Conservation (phyloP, 2,888 invertebrate genomes). For the Lasioglossum malachurum region DNA sequence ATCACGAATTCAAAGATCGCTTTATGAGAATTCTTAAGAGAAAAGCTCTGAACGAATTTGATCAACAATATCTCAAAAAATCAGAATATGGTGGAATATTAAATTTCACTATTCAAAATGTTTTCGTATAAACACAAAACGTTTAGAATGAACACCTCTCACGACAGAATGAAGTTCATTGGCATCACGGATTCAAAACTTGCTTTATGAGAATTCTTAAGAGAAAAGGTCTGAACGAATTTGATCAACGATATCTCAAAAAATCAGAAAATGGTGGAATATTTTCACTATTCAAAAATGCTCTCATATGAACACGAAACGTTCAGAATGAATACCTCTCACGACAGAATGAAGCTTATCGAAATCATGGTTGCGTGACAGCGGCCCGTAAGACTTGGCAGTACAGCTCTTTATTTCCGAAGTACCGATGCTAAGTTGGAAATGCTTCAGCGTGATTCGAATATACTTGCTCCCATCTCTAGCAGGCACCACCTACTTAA, state of each 20-base stretch:
- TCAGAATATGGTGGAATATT: too few species aligned
- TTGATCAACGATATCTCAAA: not conserved
- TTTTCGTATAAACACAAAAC: too few species aligned
- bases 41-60: too few species aligned
- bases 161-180: too few species aligned
- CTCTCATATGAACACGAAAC: not conserved
- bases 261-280: not conserved
- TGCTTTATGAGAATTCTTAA: too few species aligned
- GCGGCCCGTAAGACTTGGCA: not conserved
- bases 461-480: not conserved
- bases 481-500: slow-evolving; percentile 6
- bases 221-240: too few species aligned
- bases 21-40: too few species aligned
- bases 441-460: not conserved
- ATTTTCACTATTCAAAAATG: too few species aligned
- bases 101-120: too few species aligned
- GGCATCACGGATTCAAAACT: too few species aligned
- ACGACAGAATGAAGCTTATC: not conserved
- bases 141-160: not conserved
- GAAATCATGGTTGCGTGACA: not conserved
- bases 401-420: not conserved
- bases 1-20: too few species aligned
- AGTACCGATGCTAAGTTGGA: not conserved
- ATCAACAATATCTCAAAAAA: too few species aligned
- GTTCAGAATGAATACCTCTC: not conserved